Evolutionary conservation across 1,140 invertebrate genomes (phyloP), one percentile per base, ranked within the genome.

Genomic region (Telenomus remus): DNA sequence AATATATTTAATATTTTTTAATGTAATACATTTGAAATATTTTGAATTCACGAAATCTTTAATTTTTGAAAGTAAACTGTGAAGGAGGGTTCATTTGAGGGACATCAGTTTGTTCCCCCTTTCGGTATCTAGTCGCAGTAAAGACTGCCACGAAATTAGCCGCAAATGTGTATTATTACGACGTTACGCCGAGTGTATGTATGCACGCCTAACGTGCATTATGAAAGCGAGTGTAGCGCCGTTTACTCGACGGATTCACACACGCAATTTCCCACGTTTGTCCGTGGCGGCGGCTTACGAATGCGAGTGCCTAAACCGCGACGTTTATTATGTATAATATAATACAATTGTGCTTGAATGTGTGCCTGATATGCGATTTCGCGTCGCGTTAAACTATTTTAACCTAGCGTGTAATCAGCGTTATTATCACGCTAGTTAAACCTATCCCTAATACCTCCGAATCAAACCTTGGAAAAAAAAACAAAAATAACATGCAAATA

Each of bases 121-220:
- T 6, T 27, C 19, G 19, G 19, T 27, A 6, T 1, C 19, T 39
- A 60, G 63, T 64, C 69, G 55, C 65, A 57, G 35, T 71, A 65
- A 81, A 75, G 79, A 81, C 79, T 80, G 59, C 80, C 81, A 44
- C 78, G 83, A 85, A 87, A 87, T 86, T 85, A 83, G 74, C 79
- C 79, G 49, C 80, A 81, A 86, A 82, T 85, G 80, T 84, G 77
- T 85, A 83, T 85, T 86, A 86, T 86, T 86, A 85, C 78, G 83
- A 76, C 59, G 42, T 60, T 61, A 61, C 51, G 63, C 33, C 19
- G 19, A 27, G 73, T 65, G 76, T 80, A 79, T 69, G 68, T 70
- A 69, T 66, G 69, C 65, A 79, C 68, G 66, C 53, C 76, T 75
- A 60, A 68, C 81, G 83, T 86, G 81, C 79, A 86, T 86, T 85